Evolutionary conservation across 2,113 vertebrate genomes (phyloP).

Genomic region (Forbesichthys papilliferus): DNA sequence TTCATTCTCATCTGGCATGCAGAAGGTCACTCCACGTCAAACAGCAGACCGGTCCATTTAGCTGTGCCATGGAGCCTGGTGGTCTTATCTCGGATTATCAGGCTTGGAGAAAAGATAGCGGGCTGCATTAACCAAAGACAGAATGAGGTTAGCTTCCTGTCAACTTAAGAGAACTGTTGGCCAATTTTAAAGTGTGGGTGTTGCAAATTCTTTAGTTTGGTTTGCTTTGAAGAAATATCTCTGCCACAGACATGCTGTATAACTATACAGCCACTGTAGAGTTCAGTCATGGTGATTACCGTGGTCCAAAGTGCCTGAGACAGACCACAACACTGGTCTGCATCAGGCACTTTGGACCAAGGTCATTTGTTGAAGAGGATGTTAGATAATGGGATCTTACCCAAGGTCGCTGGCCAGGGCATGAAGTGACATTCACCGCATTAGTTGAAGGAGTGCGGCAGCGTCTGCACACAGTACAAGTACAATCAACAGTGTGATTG

Average conservation of each 20-base stretch:
- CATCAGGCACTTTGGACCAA: not conserved
- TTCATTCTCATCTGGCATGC: constrained; percentile 26
- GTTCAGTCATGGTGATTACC: not conserved
- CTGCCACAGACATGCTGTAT: not conserved
- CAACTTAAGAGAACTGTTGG: constrained; percentile 12
- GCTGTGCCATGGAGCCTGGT: constrained; percentile 15
- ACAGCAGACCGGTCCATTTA: not conserved
- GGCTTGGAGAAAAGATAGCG: constrained; percentile 15
- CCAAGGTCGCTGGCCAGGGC: not conserved
- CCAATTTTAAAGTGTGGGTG: not conserved
- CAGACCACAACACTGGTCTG: not conserved
- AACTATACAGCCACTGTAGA: not conserved
- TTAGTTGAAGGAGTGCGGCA: not conserved
- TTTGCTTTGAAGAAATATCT: constrained; percentile 2
- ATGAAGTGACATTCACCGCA: not conserved
- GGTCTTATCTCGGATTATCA: constrained; percentile 41
- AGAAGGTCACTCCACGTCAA: constrained; percentile 44
- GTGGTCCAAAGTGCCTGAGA: not conserved
- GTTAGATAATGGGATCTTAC: not conserved
- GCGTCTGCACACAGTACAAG: not conserved
- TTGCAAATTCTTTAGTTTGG: not conserved
- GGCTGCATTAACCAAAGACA: constrained; percentile 27
- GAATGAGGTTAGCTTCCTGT: constrained; percentile 15
- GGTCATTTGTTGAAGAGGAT: not conserved
- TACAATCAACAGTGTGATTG: too few relatives aligned